These are phyloP conservation scores for Hesperophylax magnus DNA, from an alignment of 1,140 invertebrate species.

Conservation along the genomic window DNA sequence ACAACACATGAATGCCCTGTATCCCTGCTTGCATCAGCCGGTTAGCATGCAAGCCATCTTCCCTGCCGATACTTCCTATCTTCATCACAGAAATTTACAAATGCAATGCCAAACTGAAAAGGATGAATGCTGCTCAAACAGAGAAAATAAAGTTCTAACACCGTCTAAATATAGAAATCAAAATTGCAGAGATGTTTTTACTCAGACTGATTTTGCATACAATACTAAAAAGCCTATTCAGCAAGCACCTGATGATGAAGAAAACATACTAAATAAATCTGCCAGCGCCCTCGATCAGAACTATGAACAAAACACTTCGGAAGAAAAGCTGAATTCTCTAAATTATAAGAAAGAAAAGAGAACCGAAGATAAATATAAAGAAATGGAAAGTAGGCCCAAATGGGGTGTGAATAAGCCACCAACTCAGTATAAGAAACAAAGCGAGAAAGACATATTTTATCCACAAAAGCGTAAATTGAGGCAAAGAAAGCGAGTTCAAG, in stretches of 20 bases:
- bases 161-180: slow-evolving; percentile 74
- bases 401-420: slow-evolving; percentile 79
- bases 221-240: not conserved
- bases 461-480: slow-evolving; percentile 76
- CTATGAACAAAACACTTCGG: slow-evolving; percentile 68
- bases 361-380: slow-evolving; percentile 69
- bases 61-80: slow-evolving; percentile 15
- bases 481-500: slow-evolving; percentile 69
- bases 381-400: slow-evolving; percentile 74
- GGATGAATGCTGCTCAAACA: slow-evolving; percentile 51
- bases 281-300: slow-evolving; percentile 64
- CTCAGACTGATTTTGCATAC: slow-evolving; percentile 75
- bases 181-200: slow-evolving; percentile 74
- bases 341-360: slow-evolving; percentile 69
- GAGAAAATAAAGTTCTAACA: slow-evolving; percentile 72
- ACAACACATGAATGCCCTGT: slow-evolving; percentile 64
- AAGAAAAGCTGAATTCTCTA: slow-evolving; percentile 60
- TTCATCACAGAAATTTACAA: slow-evolving; percentile 53
- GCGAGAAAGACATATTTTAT: slow-evolving; percentile 83
- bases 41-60: slow-evolving; percentile 57
- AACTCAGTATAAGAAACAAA: slow-evolving; percentile 82
- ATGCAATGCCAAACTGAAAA: slow-evolving; percentile 58
- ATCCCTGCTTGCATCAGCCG: slow-evolving; percentile 61
- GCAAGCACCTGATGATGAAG: slow-evolving; percentile 3
- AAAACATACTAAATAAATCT: slow-evolving; percentile 60